Evolutionary conservation across 2,113 vertebrate species (phyloP), one percentile per base, ranked within the genome.

Genomic region (Chloebia gouldiae): DNA sequence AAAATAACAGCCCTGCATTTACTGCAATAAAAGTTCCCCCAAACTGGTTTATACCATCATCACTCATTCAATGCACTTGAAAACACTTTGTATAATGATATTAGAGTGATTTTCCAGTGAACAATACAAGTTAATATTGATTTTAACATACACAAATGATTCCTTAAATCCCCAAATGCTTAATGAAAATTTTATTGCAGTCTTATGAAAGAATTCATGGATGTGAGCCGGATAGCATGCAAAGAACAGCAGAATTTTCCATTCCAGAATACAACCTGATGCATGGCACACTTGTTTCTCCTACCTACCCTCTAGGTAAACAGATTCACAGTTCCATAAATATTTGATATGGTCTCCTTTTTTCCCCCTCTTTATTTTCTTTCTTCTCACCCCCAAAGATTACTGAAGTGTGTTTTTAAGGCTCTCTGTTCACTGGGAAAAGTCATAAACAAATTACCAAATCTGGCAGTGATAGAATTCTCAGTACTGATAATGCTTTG

Each of bases 41-140:
- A 76, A 96, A 92, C 83, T 81, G 54, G 57, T 91, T 95, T 97
- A 72, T 96, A 69, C 77, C 31, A 88, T 92, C 94, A 94, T 97
- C 92, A 51, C 56, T 96, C 73, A 91, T 82, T 96, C 92, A 78
- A 51, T 64, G 28, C 18, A 27, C 60, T 75, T 90, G 77, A 63
- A 91, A 93, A 81, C 56, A 69, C 84, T 93, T 82, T 81, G 73
- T 49, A 22, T 84, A 71, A 95, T 81, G 88, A 53, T 88, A 21
- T 88, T 92, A 57, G 50, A 79, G 22, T 61, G 73, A 88, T 57
- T 94, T 96, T n/a, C 53, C 60, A 54, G 53, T 79, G 92, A 96
- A 93, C 59, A 92, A 44, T 88, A 60, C 25, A 64, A 92, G 54
- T 88, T 90, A 88, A 90, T 87, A 94, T 76, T 79, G 91, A 86